A percentile compares a stretch with the other conserved stretches of the same genome.
These are phyloP conservation scores for Pelosia muscerda DNA, from an alignment of 2,888 invertebrate species.

Conservation along the genomic window DNA sequence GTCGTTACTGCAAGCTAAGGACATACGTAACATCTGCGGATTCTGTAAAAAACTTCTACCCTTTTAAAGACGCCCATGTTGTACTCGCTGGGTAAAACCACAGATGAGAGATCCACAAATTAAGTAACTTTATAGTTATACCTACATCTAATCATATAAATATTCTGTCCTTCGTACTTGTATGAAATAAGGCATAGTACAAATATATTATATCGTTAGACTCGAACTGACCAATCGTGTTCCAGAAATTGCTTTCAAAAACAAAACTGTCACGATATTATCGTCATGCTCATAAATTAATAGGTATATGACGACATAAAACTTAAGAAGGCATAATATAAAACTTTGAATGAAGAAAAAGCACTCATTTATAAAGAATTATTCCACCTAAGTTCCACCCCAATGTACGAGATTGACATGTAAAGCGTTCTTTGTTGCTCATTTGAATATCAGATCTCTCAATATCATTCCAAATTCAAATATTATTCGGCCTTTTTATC, in stretches of 20 bases:
- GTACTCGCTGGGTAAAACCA: too few species aligned
- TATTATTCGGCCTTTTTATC: slow-evolving; percentile 26
- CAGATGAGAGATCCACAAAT: too few species aligned
- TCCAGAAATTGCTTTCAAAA: not conserved
- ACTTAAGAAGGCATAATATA: not conserved
- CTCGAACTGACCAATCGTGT: not conserved
- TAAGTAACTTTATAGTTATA: too few species aligned
- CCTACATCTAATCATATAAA: too few species aligned
- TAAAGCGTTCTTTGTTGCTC: slow-evolving; percentile 39
- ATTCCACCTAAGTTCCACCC: slow-evolving; percentile 33
- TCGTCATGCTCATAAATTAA: not conserved
- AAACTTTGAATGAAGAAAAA: not conserved
- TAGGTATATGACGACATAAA: not conserved
- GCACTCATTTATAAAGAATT: slow-evolving; percentile 19
- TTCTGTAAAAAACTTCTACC: too few species aligned
- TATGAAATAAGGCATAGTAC: too few species aligned
- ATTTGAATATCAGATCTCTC: slow-evolving; percentile 42
- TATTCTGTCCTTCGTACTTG: too few species aligned
- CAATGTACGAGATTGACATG: slow-evolving; percentile 40
- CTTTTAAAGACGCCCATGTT: too few species aligned
- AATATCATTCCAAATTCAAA: slow-evolving; percentile 50
- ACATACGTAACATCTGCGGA: too few species aligned
- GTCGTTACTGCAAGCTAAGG: too few species aligned
- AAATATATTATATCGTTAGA: too few species aligned
- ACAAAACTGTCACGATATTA: too few species aligned